Percentiles rank a stretch among this genome's conserved stretches.
phyloP scores from a whole-genome alignment of 1,140 invertebrate genomes.

The Drosophila pseudoobscura region DNA sequence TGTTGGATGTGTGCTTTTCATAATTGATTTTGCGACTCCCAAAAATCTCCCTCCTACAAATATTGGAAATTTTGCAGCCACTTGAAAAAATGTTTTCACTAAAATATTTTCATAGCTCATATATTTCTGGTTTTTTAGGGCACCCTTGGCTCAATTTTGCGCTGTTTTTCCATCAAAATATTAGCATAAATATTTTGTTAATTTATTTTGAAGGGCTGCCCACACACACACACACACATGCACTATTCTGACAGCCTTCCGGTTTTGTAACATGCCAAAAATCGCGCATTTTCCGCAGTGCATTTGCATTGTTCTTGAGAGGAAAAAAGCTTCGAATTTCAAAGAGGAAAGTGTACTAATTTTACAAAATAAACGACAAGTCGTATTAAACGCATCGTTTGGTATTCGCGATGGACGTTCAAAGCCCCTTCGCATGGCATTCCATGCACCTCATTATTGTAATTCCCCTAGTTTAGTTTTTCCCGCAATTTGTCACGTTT shows the following conservation, averaged over 20 bases:
- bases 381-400: slow-evolving; percentile 11
- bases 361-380: background rate
- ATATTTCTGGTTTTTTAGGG: too few species aligned
- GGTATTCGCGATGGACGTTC: slow-evolving; percentile 10
- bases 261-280: slow-evolving; percentile 23
- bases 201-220: slow-evolving; percentile 40
- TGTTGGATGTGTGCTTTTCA: background rate
- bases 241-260: background rate
- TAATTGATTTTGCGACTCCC: background rate
- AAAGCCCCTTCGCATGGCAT: background rate
- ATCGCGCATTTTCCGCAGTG: slow-evolving; percentile 31
- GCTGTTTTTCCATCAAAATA: slow-evolving; percentile 52
- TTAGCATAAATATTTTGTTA: slow-evolving; percentile 70
- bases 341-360: too few species aligned
- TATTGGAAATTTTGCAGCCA: slow-evolving; percentile 9
- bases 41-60: background rate
- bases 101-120: too few species aligned
- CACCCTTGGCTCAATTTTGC: slow-evolving; percentile 17
- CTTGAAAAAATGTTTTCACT: background rate
- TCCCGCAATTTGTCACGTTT: slow-evolving; percentile 40
- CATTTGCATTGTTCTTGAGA: slow-evolving; percentile 27
- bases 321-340: too few species aligned
- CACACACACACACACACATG: background rate
- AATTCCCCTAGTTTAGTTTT: background rate
- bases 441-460: slow-evolving; percentile 35